A percentile compares a stretch with the other conserved stretches of the same genome.
Conservation (phyloP, 2,888 invertebrate species). For the Ichneumon xanthorius region DNA sequence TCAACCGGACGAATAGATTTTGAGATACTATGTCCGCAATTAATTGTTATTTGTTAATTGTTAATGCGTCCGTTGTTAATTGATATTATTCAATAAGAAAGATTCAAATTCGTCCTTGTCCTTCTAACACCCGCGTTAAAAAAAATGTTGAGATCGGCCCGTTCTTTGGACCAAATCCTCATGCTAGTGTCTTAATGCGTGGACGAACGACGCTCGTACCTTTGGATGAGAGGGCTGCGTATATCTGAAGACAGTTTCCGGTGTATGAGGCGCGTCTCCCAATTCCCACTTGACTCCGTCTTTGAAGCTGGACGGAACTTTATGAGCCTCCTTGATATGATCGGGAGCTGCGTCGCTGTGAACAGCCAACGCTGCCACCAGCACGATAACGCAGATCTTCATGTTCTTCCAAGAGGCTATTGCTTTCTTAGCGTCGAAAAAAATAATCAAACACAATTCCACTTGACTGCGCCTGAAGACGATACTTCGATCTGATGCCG, state of each 20-base stretch:
- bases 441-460: background rate
- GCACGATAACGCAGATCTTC: background rate
- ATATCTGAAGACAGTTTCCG: background rate
- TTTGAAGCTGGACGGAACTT: slow-evolving; percentile 42
- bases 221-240: background rate
- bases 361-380: background rate
- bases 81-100: too few relatives aligned
- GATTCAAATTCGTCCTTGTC: too few relatives aligned
- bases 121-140: too few relatives aligned
- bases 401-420: background rate
- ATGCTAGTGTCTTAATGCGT: too few relatives aligned
- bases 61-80: too few relatives aligned
- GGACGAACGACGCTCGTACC: slow-evolving; percentile 7
- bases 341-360: slow-evolving; percentile 22
- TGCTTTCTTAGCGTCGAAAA: background rate
- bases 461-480: background rate
- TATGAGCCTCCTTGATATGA: slow-evolving; percentile 22
- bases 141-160: too few relatives aligned
- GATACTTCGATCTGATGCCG: slow-evolving; percentile 35
- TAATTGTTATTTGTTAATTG: too few relatives aligned
- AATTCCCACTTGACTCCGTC: slow-evolving; percentile 45
- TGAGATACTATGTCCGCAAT: too few relatives aligned
- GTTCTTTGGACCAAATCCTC: too few relatives aligned
- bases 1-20: too few relatives aligned
- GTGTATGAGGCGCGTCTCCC: background rate